phyloP scores from a whole-genome alignment of 1,140 invertebrate species.

The Lethrus apterus region DNA sequence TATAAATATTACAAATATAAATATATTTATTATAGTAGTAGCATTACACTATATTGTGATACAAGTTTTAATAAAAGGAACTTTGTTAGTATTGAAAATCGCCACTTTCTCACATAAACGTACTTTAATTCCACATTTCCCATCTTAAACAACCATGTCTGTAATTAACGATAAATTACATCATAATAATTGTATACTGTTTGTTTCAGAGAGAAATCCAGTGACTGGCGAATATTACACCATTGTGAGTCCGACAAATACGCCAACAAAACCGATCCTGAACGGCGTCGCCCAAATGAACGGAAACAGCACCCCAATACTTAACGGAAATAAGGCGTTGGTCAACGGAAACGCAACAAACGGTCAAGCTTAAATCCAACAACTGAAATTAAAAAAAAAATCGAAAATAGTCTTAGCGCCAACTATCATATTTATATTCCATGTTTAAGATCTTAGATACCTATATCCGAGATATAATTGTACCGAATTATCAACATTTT shows the following conservation, averaged over 20 bases:
- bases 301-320: constrained; percentile 18
- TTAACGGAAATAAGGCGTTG: constrained; percentile 13
- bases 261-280: constrained; percentile 31
- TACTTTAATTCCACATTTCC: no score
- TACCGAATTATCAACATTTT: no score
- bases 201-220: constrained; percentile 37
- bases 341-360: constrained; percentile 18
- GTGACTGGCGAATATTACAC: constrained; percentile 38
- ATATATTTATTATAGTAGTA: no score
- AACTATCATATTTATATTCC: constrained; percentile 2
- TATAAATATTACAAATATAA: no score
- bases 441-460: neutral
- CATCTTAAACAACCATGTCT: no score
- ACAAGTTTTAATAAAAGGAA: no score
- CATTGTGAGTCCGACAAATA: constrained; percentile 29
- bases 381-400: constrained; percentile 1
- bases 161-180: neutral
- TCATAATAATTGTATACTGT: constrained; percentile 12
- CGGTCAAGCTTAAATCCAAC: constrained; percentile 10
- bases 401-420: neutral
- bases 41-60: no score
- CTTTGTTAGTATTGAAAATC: no score
- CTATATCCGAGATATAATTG: neutral
- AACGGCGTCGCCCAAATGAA: constrained; percentile 27
- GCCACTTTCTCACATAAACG: no score